phyloP scores from a whole-genome alignment of 1,140 invertebrate species.

The Patella vulgata region DNA sequence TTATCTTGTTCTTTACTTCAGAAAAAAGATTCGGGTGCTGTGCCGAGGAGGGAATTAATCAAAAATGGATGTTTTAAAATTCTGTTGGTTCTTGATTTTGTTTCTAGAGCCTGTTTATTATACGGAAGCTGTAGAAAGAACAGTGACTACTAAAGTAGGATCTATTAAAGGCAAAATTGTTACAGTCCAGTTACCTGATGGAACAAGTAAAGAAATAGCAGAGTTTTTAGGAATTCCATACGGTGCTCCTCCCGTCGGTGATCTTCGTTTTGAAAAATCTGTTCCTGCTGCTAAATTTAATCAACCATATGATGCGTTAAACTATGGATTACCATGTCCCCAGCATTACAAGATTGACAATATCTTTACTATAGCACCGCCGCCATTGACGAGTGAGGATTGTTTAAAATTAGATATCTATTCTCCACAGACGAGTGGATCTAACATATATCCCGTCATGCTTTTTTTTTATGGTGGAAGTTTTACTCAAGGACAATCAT shows the following conservation, averaged over 20 bases:
- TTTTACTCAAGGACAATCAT: slow-evolving; percentile 15
- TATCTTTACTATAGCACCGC: slow-evolving; percentile 10
- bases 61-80: too few relatives aligned
- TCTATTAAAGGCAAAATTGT: slow-evolving; percentile 8
- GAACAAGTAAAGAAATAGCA: slow-evolving; percentile 76
- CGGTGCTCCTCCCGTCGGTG: slow-evolving; percentile 88
- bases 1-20: too few relatives aligned
- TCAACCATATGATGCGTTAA: slow-evolving; percentile 69
- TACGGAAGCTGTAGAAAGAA: too few relatives aligned
- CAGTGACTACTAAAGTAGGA: slow-evolving; percentile 10
- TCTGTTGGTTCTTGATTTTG: too few relatives aligned
- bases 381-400: slow-evolving; percentile 34
- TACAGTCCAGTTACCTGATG: slow-evolving; percentile 7
- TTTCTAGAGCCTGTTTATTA: too few relatives aligned
- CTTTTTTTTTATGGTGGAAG: slow-evolving; percentile 45
- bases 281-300: slow-evolving; percentile 79
- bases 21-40: too few relatives aligned
- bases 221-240: slow-evolving; percentile 90
- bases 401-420: slow-evolving; percentile 51
- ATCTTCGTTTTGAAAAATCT: slow-evolving; percentile 86
- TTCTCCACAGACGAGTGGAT: slow-evolving; percentile 76
- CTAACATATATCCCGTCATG: slow-evolving; percentile 24
- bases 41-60: too few relatives aligned
- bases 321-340: slow-evolving; percentile 90
- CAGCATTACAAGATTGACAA: slow-evolving; percentile 83